Evolutionary conservation across 1,140 invertebrate genomes (phyloP).

Genomic region (Drosophila obscura): DNA sequence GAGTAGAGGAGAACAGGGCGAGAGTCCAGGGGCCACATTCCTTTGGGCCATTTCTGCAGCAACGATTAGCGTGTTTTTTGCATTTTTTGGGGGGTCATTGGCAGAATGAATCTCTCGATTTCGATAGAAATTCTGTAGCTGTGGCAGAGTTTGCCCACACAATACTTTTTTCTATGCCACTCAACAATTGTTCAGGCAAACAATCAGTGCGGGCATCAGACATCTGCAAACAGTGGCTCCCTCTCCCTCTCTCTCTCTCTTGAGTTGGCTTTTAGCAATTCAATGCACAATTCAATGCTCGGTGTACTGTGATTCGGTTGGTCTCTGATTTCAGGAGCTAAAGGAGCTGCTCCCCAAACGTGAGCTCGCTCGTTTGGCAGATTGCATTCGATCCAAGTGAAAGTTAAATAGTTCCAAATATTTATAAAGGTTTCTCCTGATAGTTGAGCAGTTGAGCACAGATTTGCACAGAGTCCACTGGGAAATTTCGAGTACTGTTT

Average conservation of each 20-base stretch:
- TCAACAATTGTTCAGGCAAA: conserved; percentile 31
- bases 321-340: conserved; percentile 17
- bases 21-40: not conserved
- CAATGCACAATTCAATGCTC: conserved; percentile 48
- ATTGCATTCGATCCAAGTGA: no score
- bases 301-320: conserved; percentile 5
- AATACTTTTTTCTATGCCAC: not conserved
- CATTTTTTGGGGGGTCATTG: conserved; percentile 20
- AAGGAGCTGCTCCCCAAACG: not conserved
- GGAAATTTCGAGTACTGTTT: no score
- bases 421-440: no score
- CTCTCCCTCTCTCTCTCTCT: conserved; percentile 15
- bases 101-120: no score
- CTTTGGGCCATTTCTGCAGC: conserved; percentile 24
- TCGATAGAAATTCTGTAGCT: no score
- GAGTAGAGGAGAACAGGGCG: conserved; percentile 4
- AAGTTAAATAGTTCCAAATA: no score
- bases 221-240: conserved; percentile 10
- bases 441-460: not conserved
- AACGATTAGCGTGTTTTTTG: conserved; percentile 49
- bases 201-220: conserved; percentile 32
- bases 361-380: no score
- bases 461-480: no score
- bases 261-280: conserved; percentile 34
- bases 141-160: not conserved